Conservation (phyloP, 2,797 vertebrate species). For the Carduelis carduelis region DNA sequence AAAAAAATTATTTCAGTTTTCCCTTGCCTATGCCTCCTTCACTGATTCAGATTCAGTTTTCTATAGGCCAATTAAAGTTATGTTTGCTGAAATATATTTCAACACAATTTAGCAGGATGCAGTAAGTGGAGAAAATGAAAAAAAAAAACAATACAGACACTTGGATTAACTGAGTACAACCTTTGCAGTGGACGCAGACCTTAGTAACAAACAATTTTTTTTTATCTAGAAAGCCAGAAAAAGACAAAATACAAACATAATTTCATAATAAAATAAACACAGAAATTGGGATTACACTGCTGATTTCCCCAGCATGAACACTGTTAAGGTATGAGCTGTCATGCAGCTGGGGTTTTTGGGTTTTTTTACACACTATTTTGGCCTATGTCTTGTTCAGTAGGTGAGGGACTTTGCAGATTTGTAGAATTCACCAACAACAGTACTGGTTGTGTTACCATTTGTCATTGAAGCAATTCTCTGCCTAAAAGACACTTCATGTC, state of each 20-base stretch:
- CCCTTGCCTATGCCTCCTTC: background rate
- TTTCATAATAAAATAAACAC: background rate
- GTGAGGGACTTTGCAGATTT: background rate
- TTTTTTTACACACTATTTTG: background rate
- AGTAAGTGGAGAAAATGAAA: background rate
- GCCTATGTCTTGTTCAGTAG: background rate
- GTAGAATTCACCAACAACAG: background rate
- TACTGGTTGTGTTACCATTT: background rate
- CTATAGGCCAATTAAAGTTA: background rate
- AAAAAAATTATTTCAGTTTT: background rate
- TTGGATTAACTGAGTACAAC: background rate
- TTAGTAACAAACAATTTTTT: background rate
- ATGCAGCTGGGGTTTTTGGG: accelerated
- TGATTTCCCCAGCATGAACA: background rate
- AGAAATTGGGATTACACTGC: background rate
- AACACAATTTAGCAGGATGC: background rate
- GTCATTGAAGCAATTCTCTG: background rate
- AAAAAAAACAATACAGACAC: background rate
- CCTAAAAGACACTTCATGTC: background rate
- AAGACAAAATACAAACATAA: background rate
- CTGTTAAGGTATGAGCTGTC: background rate
- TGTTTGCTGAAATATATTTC: background rate
- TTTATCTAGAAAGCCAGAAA: background rate
- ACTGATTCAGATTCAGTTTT: background rate
- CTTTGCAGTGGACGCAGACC: background rate